phyloP scores from a whole-genome alignment of 1,140 invertebrate species.

The Drosophila dunni region DNA sequence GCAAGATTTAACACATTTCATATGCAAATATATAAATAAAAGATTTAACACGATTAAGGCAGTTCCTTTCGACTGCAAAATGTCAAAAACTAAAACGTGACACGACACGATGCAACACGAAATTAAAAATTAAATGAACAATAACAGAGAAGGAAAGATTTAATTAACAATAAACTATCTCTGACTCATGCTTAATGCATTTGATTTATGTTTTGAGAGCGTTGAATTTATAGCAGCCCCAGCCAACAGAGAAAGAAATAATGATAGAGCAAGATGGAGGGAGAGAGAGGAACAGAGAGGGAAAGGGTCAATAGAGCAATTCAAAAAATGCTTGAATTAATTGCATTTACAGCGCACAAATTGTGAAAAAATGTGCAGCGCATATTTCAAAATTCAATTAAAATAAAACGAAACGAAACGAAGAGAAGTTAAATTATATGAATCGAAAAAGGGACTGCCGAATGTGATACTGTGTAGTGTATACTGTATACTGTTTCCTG shows the following conservation, averaged over 20 bases:
- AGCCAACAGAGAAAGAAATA: conserved; percentile 52
- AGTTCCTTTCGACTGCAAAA: background rate
- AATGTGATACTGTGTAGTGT: conserved; percentile 52
- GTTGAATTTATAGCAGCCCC: conserved; percentile 62
- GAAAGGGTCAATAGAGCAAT: conserved; percentile 56
- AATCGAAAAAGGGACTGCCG: conserved; percentile 33
- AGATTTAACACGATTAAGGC: conserved; percentile 18
- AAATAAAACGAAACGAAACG: conserved; percentile 71
- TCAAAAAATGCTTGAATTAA: conserved; percentile 78
- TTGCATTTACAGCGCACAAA: conserved; percentile 67
- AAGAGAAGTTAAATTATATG: conserved; percentile 5
- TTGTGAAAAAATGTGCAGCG: conserved; percentile 36
- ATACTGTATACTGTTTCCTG: conserved; percentile 61
- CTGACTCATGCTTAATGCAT: conserved; percentile 45
- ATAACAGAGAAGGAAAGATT: conserved; percentile 38
- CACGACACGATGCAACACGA: background rate
- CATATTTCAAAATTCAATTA: conserved; percentile 83
- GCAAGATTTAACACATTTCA: conserved; percentile 37
- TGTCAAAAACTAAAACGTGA: background rate
- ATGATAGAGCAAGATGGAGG: background rate
- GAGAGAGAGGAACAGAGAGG: background rate
- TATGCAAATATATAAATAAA: conserved; percentile 12
- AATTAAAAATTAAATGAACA: conserved; percentile 33
- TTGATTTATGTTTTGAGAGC: conserved; percentile 69
- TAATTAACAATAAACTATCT: conserved; percentile 63